These are phyloP conservation scores for Solen grandis DNA, from an alignment of 1,140 invertebrate species.

Conservation along the genomic window DNA sequence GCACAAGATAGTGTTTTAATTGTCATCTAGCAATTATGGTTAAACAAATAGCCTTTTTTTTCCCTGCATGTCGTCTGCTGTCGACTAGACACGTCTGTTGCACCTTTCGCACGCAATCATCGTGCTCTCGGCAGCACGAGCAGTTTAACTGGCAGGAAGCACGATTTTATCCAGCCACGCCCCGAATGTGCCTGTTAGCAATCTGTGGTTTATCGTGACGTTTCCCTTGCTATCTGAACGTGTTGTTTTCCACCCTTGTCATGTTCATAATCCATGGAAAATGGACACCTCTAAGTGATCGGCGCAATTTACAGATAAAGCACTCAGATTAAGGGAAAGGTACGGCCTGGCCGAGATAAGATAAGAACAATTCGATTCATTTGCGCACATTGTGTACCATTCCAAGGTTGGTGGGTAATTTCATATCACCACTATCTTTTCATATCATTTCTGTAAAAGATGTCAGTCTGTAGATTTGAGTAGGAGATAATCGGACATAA, in stretches of 20 bases:
- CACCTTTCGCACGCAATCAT: too few species aligned
- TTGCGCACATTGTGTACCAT: not conserved
- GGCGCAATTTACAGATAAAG: constrained; percentile 39
- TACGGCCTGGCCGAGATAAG: constrained; percentile 45
- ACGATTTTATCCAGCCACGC: too few species aligned
- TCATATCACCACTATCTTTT: constrained; percentile 27
- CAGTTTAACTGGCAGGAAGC: too few species aligned
- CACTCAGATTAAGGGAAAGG: constrained; percentile 15
- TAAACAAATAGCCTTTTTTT: too few species aligned
- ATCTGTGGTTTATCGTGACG: too few species aligned
- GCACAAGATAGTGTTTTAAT: too few species aligned
- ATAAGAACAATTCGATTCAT: constrained; percentile 34
- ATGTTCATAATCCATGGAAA: constrained; percentile 42
- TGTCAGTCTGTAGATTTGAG: constrained; percentile 24
- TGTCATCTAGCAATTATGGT: too few species aligned
- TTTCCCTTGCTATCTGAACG: not conserved
- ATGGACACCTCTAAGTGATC: constrained; percentile 52
- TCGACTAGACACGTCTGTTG: too few species aligned
- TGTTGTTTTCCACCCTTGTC: not conserved
- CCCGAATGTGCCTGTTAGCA: too few species aligned
- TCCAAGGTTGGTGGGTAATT: constrained; percentile 11
- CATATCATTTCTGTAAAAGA: constrained; percentile 29
- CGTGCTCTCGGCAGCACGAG: too few species aligned
- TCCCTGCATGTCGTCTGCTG: too few species aligned
- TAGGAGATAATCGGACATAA: constrained; percentile 5